Conservation (phyloP, 2,113 vertebrate genomes). For the Drymodes brunneopygia region DNA sequence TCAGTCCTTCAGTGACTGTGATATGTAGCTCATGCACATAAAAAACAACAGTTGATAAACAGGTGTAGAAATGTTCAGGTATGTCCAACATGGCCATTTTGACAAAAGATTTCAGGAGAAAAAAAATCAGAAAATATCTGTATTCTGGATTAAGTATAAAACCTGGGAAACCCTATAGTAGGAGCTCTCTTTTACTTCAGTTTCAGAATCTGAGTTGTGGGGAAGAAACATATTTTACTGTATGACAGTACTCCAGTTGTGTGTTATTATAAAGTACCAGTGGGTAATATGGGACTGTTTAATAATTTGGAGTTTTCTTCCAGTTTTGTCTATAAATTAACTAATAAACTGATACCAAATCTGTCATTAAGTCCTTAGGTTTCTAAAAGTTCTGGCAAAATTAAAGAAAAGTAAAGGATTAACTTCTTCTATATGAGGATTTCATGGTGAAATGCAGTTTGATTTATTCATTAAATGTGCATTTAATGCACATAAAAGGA, state of each 20-base stretch:
- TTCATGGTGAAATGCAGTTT: not conserved
- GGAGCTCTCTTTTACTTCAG: not conserved
- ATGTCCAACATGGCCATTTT: not conserved
- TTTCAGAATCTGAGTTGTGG: not conserved
- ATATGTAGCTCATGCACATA: fast-evolving
- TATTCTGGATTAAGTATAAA: not conserved
- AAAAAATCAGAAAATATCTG: not conserved
- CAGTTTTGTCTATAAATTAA: not conserved
- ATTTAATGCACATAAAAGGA: not conserved
- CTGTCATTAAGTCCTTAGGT: not conserved
- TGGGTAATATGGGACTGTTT: not conserved
- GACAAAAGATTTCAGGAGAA: not conserved
- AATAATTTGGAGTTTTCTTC: not conserved
- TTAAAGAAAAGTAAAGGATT: not conserved
- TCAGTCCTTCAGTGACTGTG: not conserved
- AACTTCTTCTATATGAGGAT: not conserved
- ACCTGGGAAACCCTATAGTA: not conserved
- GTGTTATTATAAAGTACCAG: not conserved
- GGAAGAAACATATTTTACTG: not conserved
- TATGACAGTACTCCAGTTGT: not conserved
- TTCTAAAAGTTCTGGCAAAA: not conserved
- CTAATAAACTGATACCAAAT: not conserved
- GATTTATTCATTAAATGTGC: not conserved
- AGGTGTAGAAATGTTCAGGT: not conserved
- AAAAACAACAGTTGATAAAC: not conserved